Conservation (phyloP, 1,140 invertebrate species). For the Neodiprion virginianus region DNA sequence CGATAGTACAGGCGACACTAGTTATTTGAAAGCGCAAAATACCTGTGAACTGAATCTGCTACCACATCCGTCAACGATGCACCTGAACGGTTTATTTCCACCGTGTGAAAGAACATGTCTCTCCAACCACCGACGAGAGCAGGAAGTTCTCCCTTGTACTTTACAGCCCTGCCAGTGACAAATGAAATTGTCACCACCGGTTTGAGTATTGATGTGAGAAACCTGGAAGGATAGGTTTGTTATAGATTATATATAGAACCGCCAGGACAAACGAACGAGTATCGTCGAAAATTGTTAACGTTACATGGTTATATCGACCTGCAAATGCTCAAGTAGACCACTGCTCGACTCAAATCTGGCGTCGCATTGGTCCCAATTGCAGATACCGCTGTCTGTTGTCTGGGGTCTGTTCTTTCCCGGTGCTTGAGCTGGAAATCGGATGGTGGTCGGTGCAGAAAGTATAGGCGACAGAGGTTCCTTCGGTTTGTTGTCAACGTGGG, state of each 20-base stretch:
- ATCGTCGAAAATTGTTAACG: not conserved
- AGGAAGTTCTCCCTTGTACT: conserved; percentile 90
- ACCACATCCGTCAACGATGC: conserved; percentile 93
- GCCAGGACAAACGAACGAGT: not conserved
- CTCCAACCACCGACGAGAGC: conserved; percentile 91
- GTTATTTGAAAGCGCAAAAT: conserved; percentile 24
- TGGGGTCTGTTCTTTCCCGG: conserved; percentile 53
- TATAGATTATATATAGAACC: conserved; percentile 12
- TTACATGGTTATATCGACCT: conserved; percentile 62
- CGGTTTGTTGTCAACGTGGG: conserved; percentile 37
- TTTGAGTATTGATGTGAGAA: conserved; percentile 85
- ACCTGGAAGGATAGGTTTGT: conserved; percentile 61
- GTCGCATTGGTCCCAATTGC: conserved; percentile 87
- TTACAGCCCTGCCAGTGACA: conserved; percentile 94
- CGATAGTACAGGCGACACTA: too few relatives aligned
- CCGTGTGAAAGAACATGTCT: conserved; percentile 90
- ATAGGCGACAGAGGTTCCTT: conserved; percentile 65
- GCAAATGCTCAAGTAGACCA: conserved; percentile 88
- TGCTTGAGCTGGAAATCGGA: conserved; percentile 74
- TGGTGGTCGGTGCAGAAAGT: conserved; percentile 77
- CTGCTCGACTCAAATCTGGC: conserved; percentile 77
- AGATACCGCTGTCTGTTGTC: conserved; percentile 65
- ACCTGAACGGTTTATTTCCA: conserved; percentile 93
- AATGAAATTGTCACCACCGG: conserved; percentile 80
- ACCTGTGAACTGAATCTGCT: conserved; percentile 92